A percentile compares a stretch with the other conserved stretches of the same genome.
phyloP scores from a whole-genome alignment of 2,888 invertebrate species.

The Amiota minor region DNA sequence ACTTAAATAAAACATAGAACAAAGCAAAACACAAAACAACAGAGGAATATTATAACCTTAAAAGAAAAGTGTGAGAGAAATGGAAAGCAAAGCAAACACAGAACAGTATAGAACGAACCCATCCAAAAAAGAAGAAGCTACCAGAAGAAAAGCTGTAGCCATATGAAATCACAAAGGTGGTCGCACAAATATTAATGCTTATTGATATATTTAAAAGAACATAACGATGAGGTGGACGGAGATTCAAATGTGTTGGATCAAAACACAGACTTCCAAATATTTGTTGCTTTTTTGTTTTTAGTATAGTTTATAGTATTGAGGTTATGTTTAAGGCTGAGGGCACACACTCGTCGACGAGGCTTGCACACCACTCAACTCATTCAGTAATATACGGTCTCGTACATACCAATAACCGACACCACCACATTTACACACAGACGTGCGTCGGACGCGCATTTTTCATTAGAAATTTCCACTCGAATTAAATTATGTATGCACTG shows the following conservation, averaged over 20 bases:
- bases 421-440: background rate
- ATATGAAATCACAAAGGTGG: background rate
- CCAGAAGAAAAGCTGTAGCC: too few species aligned
- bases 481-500: slow-evolving; percentile 16
- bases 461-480: slow-evolving; percentile 21
- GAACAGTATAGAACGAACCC: background rate
- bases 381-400: background rate
- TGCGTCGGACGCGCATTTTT: background rate
- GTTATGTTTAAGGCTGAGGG: slow-evolving; percentile 18
- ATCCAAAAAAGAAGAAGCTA: background rate
- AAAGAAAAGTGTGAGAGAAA: slow-evolving; percentile 8
- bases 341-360: background rate
- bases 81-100: background rate
- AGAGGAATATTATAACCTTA: slow-evolving; percentile 7
- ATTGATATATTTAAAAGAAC: background rate
- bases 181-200: background rate
- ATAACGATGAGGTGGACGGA: too few species aligned
- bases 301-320: background rate
- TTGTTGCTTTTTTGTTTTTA: background rate
- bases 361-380: background rate
- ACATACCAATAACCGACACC: background rate
- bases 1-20: too few species aligned
- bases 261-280: background rate
- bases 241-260: background rate
- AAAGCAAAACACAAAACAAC: background rate